Evolutionary conservation across 2,888 invertebrate genomes (phyloP).

Genomic region (Acanthoscelides obtectus): DNA sequence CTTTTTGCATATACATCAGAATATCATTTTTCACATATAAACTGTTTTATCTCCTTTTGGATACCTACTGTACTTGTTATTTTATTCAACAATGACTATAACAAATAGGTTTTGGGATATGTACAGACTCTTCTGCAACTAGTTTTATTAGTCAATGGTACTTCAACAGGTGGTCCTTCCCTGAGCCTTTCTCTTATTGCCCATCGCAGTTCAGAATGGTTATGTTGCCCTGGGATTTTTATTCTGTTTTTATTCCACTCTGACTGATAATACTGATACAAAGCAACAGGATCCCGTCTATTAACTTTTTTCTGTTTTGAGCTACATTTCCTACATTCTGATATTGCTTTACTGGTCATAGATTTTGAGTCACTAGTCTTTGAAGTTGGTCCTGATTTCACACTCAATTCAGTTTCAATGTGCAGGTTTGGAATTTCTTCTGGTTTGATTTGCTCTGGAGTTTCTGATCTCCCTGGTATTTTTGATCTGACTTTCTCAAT

Average conservation of each 20-base stretch:
- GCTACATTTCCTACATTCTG: slow-evolving; percentile 42
- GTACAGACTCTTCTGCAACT: neutral
- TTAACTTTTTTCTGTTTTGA: slow-evolving; percentile 21
- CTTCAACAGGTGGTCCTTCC: slow-evolving; percentile 40
- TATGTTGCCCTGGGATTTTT: slow-evolving; percentile 70
- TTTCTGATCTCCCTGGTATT: slow-evolving; percentile 1
- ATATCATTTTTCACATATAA: too few species aligned
- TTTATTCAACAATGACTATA: neutral
- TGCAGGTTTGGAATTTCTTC: neutral
- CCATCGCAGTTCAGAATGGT: slow-evolving; percentile 65
- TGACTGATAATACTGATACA: slow-evolving; percentile 72
- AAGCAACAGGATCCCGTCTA: slow-evolving; percentile 66
- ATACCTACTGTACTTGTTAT: neutral
- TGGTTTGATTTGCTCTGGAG: slow-evolving; percentile 1
- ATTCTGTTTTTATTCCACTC: slow-evolving; percentile 72
- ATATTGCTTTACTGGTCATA: neutral
- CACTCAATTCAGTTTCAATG: neutral
- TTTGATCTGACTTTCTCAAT: neutral
- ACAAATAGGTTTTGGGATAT: neutral
- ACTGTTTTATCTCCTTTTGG: too few species aligned
- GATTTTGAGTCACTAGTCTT: neutral
- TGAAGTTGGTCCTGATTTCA: neutral
- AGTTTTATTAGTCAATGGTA: slow-evolving; percentile 5
- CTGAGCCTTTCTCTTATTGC: slow-evolving; percentile 65
- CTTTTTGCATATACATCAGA: too few species aligned